Conservation (phyloP, 2,797 vertebrate species). For the Rhyacichthys aspro region DNA sequence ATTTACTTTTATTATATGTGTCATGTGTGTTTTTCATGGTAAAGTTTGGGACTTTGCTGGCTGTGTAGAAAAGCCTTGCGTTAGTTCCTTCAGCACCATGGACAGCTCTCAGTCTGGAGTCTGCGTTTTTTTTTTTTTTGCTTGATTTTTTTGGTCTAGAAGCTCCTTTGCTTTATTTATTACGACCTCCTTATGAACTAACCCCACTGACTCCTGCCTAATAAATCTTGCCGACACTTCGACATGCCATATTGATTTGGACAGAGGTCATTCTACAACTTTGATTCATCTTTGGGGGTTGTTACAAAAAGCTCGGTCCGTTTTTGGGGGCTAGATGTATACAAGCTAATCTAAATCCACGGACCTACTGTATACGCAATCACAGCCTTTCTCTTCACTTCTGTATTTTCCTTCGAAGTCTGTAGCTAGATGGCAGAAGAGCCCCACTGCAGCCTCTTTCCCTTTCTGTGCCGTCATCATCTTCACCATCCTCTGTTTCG, state of each 20-base stretch:
- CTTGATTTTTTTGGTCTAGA: neutral
- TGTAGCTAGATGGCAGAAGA: constrained; percentile 84
- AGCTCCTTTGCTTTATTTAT: constrained; percentile 10
- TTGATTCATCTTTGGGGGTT: constrained; percentile 50
- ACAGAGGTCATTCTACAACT: constrained; percentile 44
- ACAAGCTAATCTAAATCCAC: constrained; percentile 2
- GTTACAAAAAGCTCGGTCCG: constrained; percentile 10
- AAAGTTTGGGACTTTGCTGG: neutral
- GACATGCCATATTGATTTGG: constrained; percentile 51
- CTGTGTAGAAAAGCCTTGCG: neutral
- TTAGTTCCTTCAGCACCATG: constrained; percentile 65
- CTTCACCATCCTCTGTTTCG: constrained; percentile 31
- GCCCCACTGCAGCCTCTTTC: constrained; percentile 70
- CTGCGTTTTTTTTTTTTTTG: neutral
- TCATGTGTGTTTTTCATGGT: no score
- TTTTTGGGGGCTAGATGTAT: neutral
- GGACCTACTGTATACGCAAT: constrained; percentile 33
- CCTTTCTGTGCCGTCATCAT: constrained; percentile 64
- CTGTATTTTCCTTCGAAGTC: constrained; percentile 24
- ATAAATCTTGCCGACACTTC: constrained; percentile 50
- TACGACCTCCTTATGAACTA: constrained; percentile 28
- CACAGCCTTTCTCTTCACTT: constrained; percentile 20
- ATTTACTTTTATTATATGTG: no score
- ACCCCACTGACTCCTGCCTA: constrained; percentile 38
- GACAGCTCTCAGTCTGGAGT: constrained; percentile 50